phyloP scores from a whole-genome alignment of 2,888 invertebrate genomes.

The Drosophila vallismaia region DNA sequence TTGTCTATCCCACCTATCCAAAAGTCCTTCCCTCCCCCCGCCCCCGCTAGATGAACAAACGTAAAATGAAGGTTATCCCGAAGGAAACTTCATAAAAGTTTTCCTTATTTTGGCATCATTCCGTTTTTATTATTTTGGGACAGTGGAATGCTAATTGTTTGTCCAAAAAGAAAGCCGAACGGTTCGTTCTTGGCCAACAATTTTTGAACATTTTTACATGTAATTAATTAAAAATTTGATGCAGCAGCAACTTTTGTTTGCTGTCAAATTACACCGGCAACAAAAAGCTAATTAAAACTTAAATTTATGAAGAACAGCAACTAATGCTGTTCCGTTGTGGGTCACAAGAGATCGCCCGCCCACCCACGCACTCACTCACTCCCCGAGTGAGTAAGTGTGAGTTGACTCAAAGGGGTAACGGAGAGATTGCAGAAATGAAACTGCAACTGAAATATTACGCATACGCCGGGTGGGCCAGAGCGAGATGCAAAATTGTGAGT shows the following conservation, averaged over 20 bases:
- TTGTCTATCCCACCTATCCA: conserved; percentile 34
- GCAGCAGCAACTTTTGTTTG: conserved; percentile 57
- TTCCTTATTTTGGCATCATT: conserved; percentile 23
- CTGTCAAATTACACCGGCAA: conserved; percentile 56
- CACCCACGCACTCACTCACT: conserved; percentile 45
- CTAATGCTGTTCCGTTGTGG: conserved; percentile 44
- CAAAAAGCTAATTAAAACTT: conserved; percentile 74
- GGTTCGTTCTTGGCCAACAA: conserved; percentile 5
- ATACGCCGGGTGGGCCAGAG: conserved; percentile 67
- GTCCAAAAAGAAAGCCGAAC: conserved; percentile 52
- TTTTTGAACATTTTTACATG: conserved; percentile 63
- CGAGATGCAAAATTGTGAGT: conserved; percentile 11
- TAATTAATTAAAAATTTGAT: conserved; percentile 77
- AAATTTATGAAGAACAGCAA: conserved; percentile 47
- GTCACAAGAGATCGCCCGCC: conserved; percentile 63
- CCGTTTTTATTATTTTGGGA: conserved; percentile 35
- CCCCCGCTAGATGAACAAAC: not conserved
- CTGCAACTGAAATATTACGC: conserved; percentile 72
- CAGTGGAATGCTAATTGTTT: conserved; percentile 68
- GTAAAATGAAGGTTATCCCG: conserved; percentile 52
- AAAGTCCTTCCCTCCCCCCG: too few relatives aligned
- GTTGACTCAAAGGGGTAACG: conserved; percentile 26
- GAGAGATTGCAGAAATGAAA: conserved; percentile 48
- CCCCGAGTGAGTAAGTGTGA: conserved; percentile 9
- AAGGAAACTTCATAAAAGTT: conserved; percentile 61